Evolutionary conservation across 2,888 invertebrate species (phyloP), one percentile per base, ranked within the genome.

Genomic region (Ectemnius lituratus): DNA sequence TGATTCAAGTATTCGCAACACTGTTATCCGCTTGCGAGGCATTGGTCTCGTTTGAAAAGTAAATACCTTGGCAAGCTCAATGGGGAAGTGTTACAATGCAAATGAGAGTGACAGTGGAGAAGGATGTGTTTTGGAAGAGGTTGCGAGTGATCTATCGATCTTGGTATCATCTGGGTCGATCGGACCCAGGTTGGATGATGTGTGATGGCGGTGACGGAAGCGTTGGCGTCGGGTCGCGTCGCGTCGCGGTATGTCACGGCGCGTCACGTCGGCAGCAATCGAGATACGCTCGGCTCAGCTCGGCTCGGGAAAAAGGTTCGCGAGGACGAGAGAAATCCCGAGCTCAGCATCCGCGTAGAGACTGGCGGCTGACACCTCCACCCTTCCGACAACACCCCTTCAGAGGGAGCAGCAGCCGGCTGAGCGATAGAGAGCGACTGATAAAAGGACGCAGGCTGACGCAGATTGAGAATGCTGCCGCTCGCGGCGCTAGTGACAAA

Each of bases 301-400:
- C 52, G 18, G 20, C 11, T 52, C 3, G 28, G 52, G 49, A 57
- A 65, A 74, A 69, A 76, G 62, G 16, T 57, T 59, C 66, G 74
- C 79, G 67, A 67, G 71, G 37, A 73, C 75, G 68, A 75, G 70
- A 58, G 78, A 70, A 82, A 80, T 76, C 78, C 70, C 87, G 75
- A 83, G 82, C 79, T 82, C 82, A 84, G 83, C 84, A 85, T 82
- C 80, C 88, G 84, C 82, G 85, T 83, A 87, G 84, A 85, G 86
- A 89, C 89, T 89, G 88, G 84, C 85, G 87, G 86, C 86, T 78
- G 85, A 87, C 86, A 87, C 86, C 86, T 82, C 87, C 88, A 88
- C 88, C 88, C 88, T 86, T 79, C 84, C 84, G 87, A 84, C 84
- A 84, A 85, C 85, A 83, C 86, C 80, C 86, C 86, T 52, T 52